Evolutionary conservation across 2,113 vertebrate species (phyloP).

Genomic region (Myotis brandtii): DNA sequence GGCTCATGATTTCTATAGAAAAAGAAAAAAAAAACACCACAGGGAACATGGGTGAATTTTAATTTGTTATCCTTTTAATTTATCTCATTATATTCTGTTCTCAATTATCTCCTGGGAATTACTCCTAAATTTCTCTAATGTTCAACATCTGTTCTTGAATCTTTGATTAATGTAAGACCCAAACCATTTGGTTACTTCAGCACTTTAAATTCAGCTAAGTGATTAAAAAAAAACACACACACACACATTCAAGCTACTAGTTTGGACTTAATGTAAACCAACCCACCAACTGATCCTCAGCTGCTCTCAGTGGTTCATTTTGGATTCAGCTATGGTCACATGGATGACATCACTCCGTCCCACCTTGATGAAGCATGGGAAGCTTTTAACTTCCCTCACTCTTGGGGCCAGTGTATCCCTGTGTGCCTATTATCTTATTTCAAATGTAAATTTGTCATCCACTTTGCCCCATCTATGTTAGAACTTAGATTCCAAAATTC

Average conservation of each 20-base stretch:
- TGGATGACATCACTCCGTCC: not conserved
- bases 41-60: not conserved
- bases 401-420: not conserved
- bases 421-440: not conserved
- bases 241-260: not conserved
- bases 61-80: not conserved
- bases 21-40: not conserved
- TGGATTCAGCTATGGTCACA: not conserved
- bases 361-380: not conserved
- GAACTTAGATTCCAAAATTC: constrained; percentile 36
- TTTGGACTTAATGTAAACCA: not conserved
- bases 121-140: not conserved
- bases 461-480: not conserved
- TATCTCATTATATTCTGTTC: not conserved
- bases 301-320: not conserved
- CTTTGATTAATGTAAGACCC: not conserved
- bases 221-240: too few relatives aligned
- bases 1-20: not conserved
- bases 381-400: not conserved
- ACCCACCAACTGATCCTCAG: not conserved
- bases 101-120: not conserved
- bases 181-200: not conserved
- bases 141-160: not conserved
- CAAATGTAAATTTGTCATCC: not conserved
- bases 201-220: not conserved